Base-by-base conservation (phyloP, 1,140 invertebrate genomes). In the Lasaia peninsularis region DNA sequence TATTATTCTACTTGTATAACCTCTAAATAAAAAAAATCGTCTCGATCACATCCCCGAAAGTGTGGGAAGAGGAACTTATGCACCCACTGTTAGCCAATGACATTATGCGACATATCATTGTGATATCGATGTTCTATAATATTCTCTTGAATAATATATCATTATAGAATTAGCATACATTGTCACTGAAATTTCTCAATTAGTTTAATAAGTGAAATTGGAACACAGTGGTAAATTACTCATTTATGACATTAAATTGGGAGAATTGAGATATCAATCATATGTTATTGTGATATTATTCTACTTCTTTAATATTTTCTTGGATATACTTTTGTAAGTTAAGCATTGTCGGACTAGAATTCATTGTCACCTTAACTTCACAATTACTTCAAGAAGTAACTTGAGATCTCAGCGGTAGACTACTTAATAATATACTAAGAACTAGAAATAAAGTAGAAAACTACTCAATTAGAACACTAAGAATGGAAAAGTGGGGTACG, bases 281-380 rank as follows among this genome's bases (percentile, higher is more conserved):
- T 31, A 9, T 14, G n/a, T 24, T n/a, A 52, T 1, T 1, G 11
- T 14, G 50, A 31, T 14, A n/a, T 6, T 12, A 28, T 28, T 0
- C 7, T 10, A 34, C 1, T 7, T n/a, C n/a, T n/a, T n/a, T n/a
- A n/a, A n/a, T n/a, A n/a, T n/a, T n/a, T n/a, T n/a, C n/a, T n/a
- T n/a, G n/a, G n/a, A n/a, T n/a, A n/a, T n/a, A n/a, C n/a, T n/a
- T n/a, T n/a, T n/a, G n/a, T 96, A 75, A n/a, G n/a, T n/a, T n/a
- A n/a, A n/a, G n/a, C n/a, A 96, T 95, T 62, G 95, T 96, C 74
- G 95, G 96, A 79, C 90, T 96, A 57, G 93, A 95, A 66, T 96
- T 95, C 78, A 92, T 95, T 66, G 94, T 96, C 74, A 95, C 93
- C 69, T 93, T 95, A 86, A 94, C 95, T 67, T 94, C 93, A 56